phyloP scores from a whole-genome alignment of 2,888 invertebrate species.

The Agrochola circellaris region DNA sequence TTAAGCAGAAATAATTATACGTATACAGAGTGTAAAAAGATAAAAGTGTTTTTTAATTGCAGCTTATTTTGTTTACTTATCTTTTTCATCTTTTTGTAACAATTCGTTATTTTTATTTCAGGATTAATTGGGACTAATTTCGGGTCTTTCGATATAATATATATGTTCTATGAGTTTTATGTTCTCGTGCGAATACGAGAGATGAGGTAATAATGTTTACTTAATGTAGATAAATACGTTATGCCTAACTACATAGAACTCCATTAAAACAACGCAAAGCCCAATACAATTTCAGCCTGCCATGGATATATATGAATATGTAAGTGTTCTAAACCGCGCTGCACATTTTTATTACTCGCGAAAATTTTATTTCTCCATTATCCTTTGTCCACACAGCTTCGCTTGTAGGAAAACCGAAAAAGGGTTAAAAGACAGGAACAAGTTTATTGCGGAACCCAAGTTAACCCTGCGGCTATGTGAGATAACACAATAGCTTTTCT shows the following conservation, averaged over 20 bases:
- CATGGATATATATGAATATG: background rate
- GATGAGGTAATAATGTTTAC: background rate
- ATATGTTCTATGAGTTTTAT: background rate
- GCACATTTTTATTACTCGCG: constrained; percentile 43
- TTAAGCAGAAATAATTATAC: constrained; percentile 31
- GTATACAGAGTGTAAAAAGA: constrained; percentile 9
- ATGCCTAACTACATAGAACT: background rate
- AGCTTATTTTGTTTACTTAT: background rate
- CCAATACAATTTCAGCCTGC: background rate
- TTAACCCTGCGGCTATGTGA: constrained; percentile 41
- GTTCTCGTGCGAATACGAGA: background rate
- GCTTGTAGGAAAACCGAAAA: constrained; percentile 5
- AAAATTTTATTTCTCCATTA: constrained; percentile 49
- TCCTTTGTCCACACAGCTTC: constrained; percentile 53
- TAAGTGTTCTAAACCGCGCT: constrained; percentile 1
- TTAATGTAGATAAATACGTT: background rate
- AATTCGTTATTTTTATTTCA: background rate
- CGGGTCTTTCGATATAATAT: background rate
- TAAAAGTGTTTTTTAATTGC: constrained; percentile 38
- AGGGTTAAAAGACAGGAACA: constrained; percentile 44
- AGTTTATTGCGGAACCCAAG: constrained; percentile 52
- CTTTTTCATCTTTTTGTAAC: constrained; percentile 25
- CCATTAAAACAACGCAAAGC: background rate
- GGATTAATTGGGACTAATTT: background rate
- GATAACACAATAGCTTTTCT: constrained; percentile 52